These are phyloP conservation scores for Phenganax marumi DNA, from an alignment of 92 coral and sea anemone genomes.

Conservation along the genomic window DNA sequence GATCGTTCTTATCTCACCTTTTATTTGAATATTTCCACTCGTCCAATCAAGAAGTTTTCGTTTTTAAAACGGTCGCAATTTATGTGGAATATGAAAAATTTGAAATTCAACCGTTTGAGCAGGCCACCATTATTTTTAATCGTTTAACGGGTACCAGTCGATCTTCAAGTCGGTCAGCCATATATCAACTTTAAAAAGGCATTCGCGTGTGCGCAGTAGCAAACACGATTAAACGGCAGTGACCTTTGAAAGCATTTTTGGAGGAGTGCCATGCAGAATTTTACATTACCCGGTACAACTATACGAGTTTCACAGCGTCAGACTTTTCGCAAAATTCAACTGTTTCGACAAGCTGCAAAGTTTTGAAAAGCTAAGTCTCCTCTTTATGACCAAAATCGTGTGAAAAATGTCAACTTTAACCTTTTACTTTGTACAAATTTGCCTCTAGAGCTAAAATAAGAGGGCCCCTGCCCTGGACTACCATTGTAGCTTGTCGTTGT, in stretches of 20 bases:
- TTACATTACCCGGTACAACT: too few relatives aligned
- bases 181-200: constrained; percentile 15
- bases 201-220: constrained; percentile 9
- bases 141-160: constrained; percentile 29
- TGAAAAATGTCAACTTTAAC: too few relatives aligned
- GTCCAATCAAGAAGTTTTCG: not conserved
- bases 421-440: too few relatives aligned
- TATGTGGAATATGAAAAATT: not conserved
- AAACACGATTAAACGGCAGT: not conserved
- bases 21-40: not conserved
- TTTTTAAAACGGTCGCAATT: not conserved
- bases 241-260: not conserved
- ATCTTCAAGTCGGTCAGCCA: constrained; percentile 7
- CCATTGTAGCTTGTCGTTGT: too few relatives aligned
- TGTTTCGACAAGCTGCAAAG: not conserved
- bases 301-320: too few relatives aligned
- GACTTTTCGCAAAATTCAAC: not conserved
- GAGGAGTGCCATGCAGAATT: not conserved
- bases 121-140: constrained; percentile 26
- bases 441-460: too few relatives aligned
- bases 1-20: constrained; percentile 14
- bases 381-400: too few relatives aligned
- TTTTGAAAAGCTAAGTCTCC: too few relatives aligned
- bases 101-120: not conserved
- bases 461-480: too few relatives aligned